Conservation (phyloP, 1,140 invertebrate genomes). For the Tribolium castaneum region DNA sequence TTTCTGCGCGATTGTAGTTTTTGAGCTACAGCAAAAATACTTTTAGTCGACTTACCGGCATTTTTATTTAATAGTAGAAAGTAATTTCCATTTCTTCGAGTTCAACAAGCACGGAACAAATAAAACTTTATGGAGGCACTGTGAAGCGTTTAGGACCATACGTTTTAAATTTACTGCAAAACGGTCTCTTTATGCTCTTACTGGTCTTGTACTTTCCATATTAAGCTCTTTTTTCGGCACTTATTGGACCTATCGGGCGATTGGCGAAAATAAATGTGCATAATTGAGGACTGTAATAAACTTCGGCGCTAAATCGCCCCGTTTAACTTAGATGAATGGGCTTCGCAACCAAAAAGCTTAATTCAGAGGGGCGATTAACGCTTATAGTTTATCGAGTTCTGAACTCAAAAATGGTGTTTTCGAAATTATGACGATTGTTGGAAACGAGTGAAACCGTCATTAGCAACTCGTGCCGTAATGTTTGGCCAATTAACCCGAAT, state of each 20-base stretch:
- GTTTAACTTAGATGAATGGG: neutral
- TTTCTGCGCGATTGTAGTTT: too few relatives aligned
- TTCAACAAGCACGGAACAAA: neutral
- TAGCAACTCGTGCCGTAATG: constrained; percentile 7
- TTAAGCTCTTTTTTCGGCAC: neutral
- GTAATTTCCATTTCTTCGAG: neutral
- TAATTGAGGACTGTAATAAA: neutral
- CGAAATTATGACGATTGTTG: neutral
- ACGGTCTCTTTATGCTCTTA: neutral
- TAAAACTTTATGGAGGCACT: neutral
- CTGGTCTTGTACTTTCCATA: neutral
- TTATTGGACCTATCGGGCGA: neutral
- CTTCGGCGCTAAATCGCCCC: neutral
- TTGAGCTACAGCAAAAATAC: too few relatives aligned
- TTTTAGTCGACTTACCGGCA: too few relatives aligned
- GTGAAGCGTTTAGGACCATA: neutral
- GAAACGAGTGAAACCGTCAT: constrained; percentile 4
- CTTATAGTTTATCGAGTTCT: neutral
- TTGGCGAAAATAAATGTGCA: neutral
- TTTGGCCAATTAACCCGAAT: constrained; percentile 12
- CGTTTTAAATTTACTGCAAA: constrained; percentile 16
- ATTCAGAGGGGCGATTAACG: neutral
- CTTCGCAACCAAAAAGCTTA: neutral
- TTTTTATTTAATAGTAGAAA: too few relatives aligned
- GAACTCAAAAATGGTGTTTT: neutral